A percentile compares a stretch with the other conserved stretches of the same genome.
These are phyloP conservation scores for Neolamprologus tretocephalus DNA, from an alignment of 2,113 vertebrate species.

Conservation along the genomic window DNA sequence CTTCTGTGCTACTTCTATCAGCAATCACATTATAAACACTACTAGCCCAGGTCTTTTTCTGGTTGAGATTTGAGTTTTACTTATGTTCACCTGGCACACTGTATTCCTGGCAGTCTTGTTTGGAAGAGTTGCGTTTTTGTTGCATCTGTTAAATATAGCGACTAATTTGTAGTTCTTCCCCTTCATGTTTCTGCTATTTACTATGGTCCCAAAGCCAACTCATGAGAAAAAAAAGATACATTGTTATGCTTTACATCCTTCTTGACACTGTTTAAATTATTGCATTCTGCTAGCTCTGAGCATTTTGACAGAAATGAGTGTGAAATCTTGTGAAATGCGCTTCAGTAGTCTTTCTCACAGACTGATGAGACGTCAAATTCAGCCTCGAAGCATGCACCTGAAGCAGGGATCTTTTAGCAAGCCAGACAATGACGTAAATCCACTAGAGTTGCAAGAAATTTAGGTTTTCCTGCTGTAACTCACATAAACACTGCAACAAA, in stretches of 20 bases:
- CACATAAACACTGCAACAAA: background rate
- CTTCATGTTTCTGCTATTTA: background rate
- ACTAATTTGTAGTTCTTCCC: background rate
- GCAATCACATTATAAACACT: background rate
- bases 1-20: background rate
- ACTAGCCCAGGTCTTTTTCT: background rate
- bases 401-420: background rate
- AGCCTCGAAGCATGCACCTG: background rate
- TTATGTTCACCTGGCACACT: background rate
- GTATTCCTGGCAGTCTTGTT: background rate
- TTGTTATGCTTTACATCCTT: background rate
- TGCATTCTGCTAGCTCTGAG: background rate
- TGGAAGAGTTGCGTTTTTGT: background rate
- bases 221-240: background rate
- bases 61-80: background rate
- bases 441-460: background rate
- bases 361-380: background rate
- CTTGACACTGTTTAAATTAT: background rate
- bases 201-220: background rate
- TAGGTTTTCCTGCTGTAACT: background rate
- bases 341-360: background rate
- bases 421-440: background rate
- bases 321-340: background rate
- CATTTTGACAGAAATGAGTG: background rate
- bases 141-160: background rate